Evolutionary conservation across 1,140 invertebrate species (phyloP).

Genomic region (Zaprionus ghesquierei): DNA sequence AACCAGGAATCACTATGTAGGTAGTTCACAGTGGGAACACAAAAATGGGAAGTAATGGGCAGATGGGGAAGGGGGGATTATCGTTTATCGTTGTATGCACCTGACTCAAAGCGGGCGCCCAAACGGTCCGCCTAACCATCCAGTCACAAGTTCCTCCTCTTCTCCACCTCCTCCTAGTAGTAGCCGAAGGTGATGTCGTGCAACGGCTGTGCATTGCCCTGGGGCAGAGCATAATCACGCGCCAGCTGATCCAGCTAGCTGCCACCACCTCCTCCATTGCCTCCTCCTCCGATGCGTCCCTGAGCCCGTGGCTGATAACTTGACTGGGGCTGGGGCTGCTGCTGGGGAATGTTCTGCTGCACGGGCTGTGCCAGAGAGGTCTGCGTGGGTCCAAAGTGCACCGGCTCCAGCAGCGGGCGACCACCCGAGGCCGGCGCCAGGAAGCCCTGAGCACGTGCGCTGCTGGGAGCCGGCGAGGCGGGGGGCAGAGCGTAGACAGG

Average conservation of each 20-base stretch:
- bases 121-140: constrained; percentile 21
- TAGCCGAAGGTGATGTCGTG: constrained; percentile 92
- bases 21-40: constrained; percentile 24
- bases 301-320: constrained; percentile 81
- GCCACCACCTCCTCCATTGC: constrained; percentile 83
- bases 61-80: neutral
- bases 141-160: constrained; percentile 8
- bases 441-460: constrained; percentile 73
- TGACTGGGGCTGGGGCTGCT: constrained; percentile 61
- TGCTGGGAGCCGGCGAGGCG: constrained; percentile 64
- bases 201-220: constrained; percentile 86
- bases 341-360: constrained; percentile 47
- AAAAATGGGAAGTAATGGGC: neutral
- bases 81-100: constrained; percentile 39
- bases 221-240: constrained; percentile 89
- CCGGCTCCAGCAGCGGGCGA: constrained; percentile 65
- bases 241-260: constrained; percentile 91
- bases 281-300: constrained; percentile 83
- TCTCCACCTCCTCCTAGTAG: constrained; percentile 84
- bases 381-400: constrained; percentile 67
- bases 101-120: constrained; percentile 43
- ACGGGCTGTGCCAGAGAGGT: constrained; percentile 57
- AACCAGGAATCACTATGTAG: constrained; percentile 33
- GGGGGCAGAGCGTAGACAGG: constrained; percentile 77
- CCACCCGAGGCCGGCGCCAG: constrained; percentile 71